A percentile compares a stretch with the other conserved stretches of the same genome.
Evolutionary conservation across 1,140 invertebrate genomes (phyloP).

Genomic region (Brachionus manjavacas): DNA sequence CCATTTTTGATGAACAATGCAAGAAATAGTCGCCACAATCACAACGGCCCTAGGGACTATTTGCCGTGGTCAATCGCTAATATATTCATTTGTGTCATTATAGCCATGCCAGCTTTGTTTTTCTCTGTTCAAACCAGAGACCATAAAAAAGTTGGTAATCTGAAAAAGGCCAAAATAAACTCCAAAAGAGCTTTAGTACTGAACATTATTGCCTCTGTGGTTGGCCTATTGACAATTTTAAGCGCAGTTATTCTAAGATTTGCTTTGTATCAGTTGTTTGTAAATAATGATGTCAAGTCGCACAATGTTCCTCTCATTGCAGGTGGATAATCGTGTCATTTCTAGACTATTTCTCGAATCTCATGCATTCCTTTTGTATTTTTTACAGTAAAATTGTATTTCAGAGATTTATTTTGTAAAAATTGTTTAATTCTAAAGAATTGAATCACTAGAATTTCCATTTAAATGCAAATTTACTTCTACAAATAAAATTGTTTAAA

Average conservation of each 20-base stretch:
- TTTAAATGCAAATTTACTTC: background rate
- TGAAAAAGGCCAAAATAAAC: slow-evolving; percentile 29
- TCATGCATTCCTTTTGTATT: background rate
- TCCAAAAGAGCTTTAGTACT: slow-evolving; percentile 18
- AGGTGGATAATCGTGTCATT: background rate
- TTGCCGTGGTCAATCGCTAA: slow-evolving; percentile 40
- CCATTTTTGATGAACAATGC: slow-evolving; percentile 33
- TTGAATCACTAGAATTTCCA: background rate
- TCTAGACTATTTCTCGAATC: background rate
- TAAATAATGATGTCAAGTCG: slow-evolving; percentile 29
- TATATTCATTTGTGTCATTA: slow-evolving; percentile 37
- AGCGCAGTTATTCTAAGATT: slow-evolving; percentile 29
- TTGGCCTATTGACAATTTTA: slow-evolving; percentile 27
- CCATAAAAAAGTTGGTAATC: slow-evolving; percentile 18
- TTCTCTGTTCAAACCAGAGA: slow-evolving; percentile 41
- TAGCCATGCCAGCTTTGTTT: slow-evolving; percentile 36
- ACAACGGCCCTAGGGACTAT: slow-evolving; percentile 25
- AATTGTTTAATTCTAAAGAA: background rate
- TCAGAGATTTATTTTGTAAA: background rate
- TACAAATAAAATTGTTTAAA: background rate
- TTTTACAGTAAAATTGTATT: slow-evolving; percentile 22
- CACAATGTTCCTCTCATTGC: slow-evolving; percentile 38
- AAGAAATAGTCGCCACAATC: background rate
- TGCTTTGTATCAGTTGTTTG: slow-evolving; percentile 37
- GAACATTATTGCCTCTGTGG: slow-evolving; percentile 28